Conservation (phyloP, 2,888 invertebrate genomes). For the Thumatha senex region DNA sequence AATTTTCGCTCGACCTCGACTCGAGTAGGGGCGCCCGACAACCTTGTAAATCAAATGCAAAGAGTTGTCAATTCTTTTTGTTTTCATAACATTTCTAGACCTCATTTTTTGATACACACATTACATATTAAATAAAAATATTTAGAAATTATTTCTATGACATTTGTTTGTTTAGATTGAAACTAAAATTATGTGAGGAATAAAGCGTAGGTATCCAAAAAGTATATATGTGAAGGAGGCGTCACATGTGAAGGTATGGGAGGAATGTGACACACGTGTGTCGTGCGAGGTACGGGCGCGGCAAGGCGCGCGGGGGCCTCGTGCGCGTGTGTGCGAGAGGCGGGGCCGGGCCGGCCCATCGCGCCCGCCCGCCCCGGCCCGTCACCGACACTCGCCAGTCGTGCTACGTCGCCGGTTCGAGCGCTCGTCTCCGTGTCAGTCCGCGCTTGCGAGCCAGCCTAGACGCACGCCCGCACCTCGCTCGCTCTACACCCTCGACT, state of each 20-base stretch:
- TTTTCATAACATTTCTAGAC: conserved; percentile 19
- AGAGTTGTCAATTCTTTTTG: conserved; percentile 30
- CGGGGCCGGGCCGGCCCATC: conserved; percentile 65
- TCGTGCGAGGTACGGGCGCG: conserved; percentile 37
- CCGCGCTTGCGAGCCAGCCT: conserved; percentile 63
- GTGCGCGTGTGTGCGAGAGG: conserved; percentile 42
- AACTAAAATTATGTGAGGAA: conserved; percentile 12
- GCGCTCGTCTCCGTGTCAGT: conserved; percentile 60
- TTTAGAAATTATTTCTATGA: no score
- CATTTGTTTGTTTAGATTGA: conserved; percentile 9
- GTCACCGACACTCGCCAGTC: conserved; percentile 59
- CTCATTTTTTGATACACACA: no score
- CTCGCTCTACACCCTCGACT: conserved; percentile 49
- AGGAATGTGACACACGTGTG: conserved; percentile 70
- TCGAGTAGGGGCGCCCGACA: conserved; percentile 29
- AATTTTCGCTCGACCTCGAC: conserved; percentile 38
- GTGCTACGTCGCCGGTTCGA: conserved; percentile 66
- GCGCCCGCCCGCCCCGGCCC: conserved; percentile 61
- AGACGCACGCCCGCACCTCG: conserved; percentile 61
- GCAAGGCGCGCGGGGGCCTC: conserved; percentile 38
- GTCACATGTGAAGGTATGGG: conserved; percentile 76
- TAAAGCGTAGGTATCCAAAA: conserved; percentile 64
- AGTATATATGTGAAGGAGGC: conserved; percentile 72
- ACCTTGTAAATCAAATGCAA: conserved; percentile 24
- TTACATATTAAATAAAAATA: no score